Percentiles rank a stretch among this genome's conserved stretches.
These are phyloP conservation scores for Molorchus minor DNA, from an alignment of 2,888 invertebrate species.

Conservation along the genomic window DNA sequence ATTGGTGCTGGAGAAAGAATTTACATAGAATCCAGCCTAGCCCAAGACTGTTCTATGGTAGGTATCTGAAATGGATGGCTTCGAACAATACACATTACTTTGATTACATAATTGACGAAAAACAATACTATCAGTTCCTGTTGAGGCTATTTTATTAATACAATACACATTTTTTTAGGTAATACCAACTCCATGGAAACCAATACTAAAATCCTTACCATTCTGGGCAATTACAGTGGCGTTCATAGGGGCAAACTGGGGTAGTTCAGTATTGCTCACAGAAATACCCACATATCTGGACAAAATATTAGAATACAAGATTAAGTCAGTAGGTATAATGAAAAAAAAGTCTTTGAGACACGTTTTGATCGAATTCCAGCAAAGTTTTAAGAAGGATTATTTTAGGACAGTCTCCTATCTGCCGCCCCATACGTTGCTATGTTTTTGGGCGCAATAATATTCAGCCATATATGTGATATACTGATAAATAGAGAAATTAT, in stretches of 20 bases:
- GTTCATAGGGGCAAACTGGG: constrained; percentile 81
- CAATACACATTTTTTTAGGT: constrained; percentile 47
- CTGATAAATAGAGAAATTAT: constrained; percentile 62
- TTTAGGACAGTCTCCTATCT: constrained; percentile 73
- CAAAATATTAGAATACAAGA: constrained; percentile 74
- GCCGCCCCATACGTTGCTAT: constrained; percentile 78
- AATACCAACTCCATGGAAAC: constrained; percentile 74
- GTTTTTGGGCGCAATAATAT: constrained; percentile 75
- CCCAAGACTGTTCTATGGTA: constrained; percentile 59
- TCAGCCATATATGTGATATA: constrained; percentile 73
- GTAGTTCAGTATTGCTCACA: constrained; percentile 84
- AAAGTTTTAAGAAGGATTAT: constrained; percentile 8
- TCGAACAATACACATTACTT: too few relatives aligned
- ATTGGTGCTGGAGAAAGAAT: constrained; percentile 72
- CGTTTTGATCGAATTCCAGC: too few relatives aligned
- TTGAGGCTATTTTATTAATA: background rate
- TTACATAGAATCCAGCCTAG: constrained; percentile 68
- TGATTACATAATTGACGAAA: too few relatives aligned
- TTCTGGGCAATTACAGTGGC: constrained; percentile 78
- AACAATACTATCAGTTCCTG: background rate
- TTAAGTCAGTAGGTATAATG: constrained; percentile 69
- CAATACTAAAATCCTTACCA: constrained; percentile 77
- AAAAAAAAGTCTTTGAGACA: background rate
- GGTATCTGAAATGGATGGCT: constrained; percentile 82
- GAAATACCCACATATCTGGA: constrained; percentile 84